Base-by-base conservation (phyloP, 2,797 vertebrate genomes). In the Denticeps clupeoides region DNA sequence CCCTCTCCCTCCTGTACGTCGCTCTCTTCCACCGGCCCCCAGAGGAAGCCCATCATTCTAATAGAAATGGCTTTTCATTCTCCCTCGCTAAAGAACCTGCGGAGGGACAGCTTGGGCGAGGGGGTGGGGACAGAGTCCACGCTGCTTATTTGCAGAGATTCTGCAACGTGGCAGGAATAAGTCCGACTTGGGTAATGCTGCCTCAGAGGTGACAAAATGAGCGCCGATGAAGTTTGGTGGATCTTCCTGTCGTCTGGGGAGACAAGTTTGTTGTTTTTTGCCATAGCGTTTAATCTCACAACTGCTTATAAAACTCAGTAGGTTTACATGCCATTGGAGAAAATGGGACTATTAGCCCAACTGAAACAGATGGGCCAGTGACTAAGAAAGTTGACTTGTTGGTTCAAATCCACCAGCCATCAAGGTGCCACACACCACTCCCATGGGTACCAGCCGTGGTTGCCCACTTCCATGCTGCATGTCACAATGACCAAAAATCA, bases 81-180 rank as follows among this genome's bases (percentile, higher is more conserved):
- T 41, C 33, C 55, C 26, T 29, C 29, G 40, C 67, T 65, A 56
- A 69, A 55, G 63, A 53, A 69, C 53, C 58, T 55, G 53, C 47
- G 48, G 32, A 15, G 23, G 18, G 16, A 10, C 37, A 21, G 29
- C 31, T 49, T 5, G 12, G 15, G 44, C 32, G 7, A 8, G 16
- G 16, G 41, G 9, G 33, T 8, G 28, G 10, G 25, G 31, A 27
- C 37, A 50, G 47, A 47, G 21, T 5, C 45, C 21, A 35, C 18
- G 25, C 55, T 67, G 63, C 78, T 80, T 75, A 64, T 64, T 72
- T 53, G 64, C 66, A 70, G 57, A 64, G 61, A 68, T 66, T 57
- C 58, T 63, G 53, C 67, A 73, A 68, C 50, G 44, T 64, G 62
- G 67, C 48, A 51, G 49, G 60, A 69, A 68, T 71, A 67, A 61